A percentile compares a stretch with the other conserved stretches of the same genome.
These are phyloP conservation scores for Leptodirus hochenwartii DNA, from an alignment of 2,888 invertebrate species.

Conservation along the genomic window DNA sequence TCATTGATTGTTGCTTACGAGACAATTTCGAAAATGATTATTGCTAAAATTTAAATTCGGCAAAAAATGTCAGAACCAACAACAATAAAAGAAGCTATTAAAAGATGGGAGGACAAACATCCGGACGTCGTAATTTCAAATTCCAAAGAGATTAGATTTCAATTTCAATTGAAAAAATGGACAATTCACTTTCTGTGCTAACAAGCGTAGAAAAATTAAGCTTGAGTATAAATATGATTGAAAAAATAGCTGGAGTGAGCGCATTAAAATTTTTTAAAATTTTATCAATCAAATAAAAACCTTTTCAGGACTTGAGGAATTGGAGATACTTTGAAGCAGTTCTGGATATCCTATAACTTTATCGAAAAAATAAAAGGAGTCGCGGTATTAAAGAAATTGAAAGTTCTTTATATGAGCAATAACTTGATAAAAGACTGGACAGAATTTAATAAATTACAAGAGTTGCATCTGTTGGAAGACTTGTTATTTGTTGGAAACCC, in stretches of 20 bases:
- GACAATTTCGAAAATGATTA: too few relatives aligned
- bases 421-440: constrained; percentile 79
- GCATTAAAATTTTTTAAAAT: constrained; percentile 68
- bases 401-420: constrained; percentile 67
- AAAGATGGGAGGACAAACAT: constrained; percentile 70
- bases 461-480: constrained; percentile 54
- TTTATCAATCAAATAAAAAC: constrained; percentile 84
- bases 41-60: too few relatives aligned
- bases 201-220: constrained; percentile 60
- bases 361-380: constrained; percentile 87
- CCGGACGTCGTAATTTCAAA: constrained; percentile 46
- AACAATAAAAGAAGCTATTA: constrained; percentile 72
- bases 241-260: constrained; percentile 72
- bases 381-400: constrained; percentile 58
- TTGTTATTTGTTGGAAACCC: constrained; percentile 71
- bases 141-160: constrained; percentile 59
- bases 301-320: constrained; percentile 68
- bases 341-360: constrained; percentile 89
- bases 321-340: constrained; percentile 72
- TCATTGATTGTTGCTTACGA: too few relatives aligned
- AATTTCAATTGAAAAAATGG: constrained; percentile 94
- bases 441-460: constrained; percentile 68
- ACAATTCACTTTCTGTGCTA: constrained; percentile 56
- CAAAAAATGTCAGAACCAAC: constrained; percentile 48
- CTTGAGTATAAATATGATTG: constrained; percentile 85